Evolutionary conservation across 2,888 invertebrate genomes (phyloP).

Genomic region (Piscicola geometra): DNA sequence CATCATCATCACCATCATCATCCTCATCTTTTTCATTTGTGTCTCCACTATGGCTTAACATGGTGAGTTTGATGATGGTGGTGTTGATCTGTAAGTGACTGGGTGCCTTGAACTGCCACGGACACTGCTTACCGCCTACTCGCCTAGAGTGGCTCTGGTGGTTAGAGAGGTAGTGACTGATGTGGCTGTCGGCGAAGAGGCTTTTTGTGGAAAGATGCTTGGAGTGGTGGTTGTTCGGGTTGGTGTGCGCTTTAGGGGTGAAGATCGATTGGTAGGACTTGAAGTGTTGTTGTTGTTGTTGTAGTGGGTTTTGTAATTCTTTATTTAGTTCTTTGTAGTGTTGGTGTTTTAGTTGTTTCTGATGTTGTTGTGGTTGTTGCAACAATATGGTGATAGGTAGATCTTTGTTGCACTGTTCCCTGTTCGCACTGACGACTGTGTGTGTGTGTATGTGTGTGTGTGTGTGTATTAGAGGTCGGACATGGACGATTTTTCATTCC

Average conservation of each 20-base stretch:
- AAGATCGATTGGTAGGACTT: neutral
- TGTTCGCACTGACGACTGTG: neutral
- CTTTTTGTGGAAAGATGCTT: neutral
- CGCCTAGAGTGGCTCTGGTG: neutral
- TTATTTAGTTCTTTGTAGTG: too few species aligned
- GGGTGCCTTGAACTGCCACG: slow-evolving; percentile 11
- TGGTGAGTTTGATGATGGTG: neutral
- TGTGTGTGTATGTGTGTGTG: too few species aligned
- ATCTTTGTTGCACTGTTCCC: slow-evolving; percentile 1
- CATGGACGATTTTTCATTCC: too few species aligned
- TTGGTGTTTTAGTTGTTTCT: neutral
- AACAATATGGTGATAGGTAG: neutral
- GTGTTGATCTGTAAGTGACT: neutral
- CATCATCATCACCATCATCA: too few species aligned
- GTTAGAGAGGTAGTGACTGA: neutral
- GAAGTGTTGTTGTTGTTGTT: neutral
- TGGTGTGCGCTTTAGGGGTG: neutral
- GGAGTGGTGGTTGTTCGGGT: neutral
- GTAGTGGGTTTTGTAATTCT: neutral
- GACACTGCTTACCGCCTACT: neutral
- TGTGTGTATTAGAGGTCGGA: too few species aligned
- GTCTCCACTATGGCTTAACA: neutral
- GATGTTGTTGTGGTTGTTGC: neutral
- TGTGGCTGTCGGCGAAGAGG: neutral
- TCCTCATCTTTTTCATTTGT: too few species aligned